Evolutionary conservation across 2,888 invertebrate genomes (phyloP), one percentile per base, ranked within the genome.

Genomic region (Drosophila pseudotakahashii): DNA sequence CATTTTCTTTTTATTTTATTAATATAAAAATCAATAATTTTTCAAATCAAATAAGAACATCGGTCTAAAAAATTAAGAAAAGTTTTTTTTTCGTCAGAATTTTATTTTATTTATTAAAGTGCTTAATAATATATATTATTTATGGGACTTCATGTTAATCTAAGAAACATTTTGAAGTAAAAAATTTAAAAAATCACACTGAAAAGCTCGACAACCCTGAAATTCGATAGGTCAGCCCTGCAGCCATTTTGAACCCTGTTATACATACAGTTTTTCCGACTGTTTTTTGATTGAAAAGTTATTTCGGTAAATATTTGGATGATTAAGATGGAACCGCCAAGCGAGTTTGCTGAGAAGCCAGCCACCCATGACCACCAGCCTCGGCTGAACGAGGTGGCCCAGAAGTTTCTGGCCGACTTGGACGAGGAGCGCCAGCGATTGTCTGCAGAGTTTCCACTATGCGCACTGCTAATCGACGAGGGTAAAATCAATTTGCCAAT

Each of bases 361-460:
- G 57, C 63, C 0, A 67, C 67, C 26, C 83, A 81, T 39, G 81
- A 81, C 19, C 87, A 82, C 47, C 87, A 88, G 41, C 90, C 91
- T 4, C 88, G 90, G 14, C 61, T 91, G 0, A 91, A 91, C 64
- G 90, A 91, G 42, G 81, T 90, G 42, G 89, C 91, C 0, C 89
- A 90, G 60, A 90, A 90, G 50, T 91, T 91, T 50, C 64, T 91
- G 26, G 83, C 79, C 30, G 91, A 91, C 59, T 78, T 91, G 23
- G 75, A 88, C 3, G 87, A 87, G 32, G 91, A 91, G 53, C 83
- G 89, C 1, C 75, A 81, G 58, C 86, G 91, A 16, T 55, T 91
- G 10, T 70, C 82, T 1, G 79, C 84, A 5, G 87, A 90, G 34
- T 91, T 89, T 52, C 91, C 91, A 9, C 51, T 91, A 0, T 91